phyloP scores from a whole-genome alignment of 2,113 vertebrate genomes.

The Hippocampus mohnikei region DNA sequence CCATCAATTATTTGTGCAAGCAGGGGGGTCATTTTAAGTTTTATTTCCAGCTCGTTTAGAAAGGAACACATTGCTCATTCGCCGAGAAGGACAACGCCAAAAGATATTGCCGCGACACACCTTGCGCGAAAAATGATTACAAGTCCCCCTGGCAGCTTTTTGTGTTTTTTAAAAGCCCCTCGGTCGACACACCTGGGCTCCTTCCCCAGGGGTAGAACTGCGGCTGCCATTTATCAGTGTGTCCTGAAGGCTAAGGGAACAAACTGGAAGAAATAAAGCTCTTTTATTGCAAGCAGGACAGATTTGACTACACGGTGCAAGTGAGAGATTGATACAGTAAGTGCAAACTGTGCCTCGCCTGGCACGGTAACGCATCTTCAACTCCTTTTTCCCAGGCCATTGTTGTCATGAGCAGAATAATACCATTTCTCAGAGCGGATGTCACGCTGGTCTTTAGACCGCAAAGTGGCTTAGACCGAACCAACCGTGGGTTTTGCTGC shows the following conservation, averaged over 20 bases:
- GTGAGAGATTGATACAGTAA: constrained; percentile 17
- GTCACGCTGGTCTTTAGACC: too few relatives aligned
- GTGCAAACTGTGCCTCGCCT: neutral
- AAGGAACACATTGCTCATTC: constrained; percentile 8
- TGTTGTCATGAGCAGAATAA: neutral
- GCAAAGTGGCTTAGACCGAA: too few relatives aligned
- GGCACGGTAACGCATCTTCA: neutral
- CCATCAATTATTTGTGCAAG: neutral
- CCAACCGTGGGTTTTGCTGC: too few relatives aligned
- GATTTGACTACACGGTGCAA: constrained; percentile 29
- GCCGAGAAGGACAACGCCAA: constrained; percentile 17
- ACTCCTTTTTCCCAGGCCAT: neutral
- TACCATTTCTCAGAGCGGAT: too few relatives aligned
- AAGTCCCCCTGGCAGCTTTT: constrained; percentile 41
- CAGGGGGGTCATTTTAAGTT: neutral
- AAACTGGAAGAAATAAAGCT: constrained; percentile 14
- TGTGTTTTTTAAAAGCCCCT: constrained; percentile 36
- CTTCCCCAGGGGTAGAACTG: constrained; percentile 21
- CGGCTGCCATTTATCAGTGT: constrained; percentile 30
- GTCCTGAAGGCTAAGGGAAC: constrained; percentile 18
- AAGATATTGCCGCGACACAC: constrained; percentile 27
- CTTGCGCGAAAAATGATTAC: constrained; percentile 33
- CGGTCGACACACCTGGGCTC: constrained; percentile 18
- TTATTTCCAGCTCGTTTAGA: neutral
- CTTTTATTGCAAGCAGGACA: constrained; percentile 14